These are phyloP conservation scores for Plagodis dolabraria DNA, from an alignment of 2,888 invertebrate genomes.

Conservation along the genomic window DNA sequence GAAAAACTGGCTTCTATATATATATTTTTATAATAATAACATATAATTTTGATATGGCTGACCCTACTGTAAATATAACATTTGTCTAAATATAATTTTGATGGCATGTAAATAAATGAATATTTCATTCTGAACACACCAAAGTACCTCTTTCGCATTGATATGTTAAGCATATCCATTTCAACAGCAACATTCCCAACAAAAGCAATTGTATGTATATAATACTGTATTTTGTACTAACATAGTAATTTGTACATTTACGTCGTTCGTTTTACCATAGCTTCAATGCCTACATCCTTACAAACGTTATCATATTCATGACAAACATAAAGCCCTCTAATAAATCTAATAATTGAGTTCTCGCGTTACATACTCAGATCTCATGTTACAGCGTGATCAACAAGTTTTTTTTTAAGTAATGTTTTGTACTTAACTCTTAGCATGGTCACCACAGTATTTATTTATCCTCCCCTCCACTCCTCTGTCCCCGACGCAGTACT, in stretches of 20 bases:
- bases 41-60: conserved; percentile 20
- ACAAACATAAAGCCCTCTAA: conserved; percentile 23
- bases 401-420: no score
- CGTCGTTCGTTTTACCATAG: conserved; percentile 16
- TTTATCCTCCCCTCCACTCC: no score
- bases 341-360: conserved; percentile 26
- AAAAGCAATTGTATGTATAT: conserved; percentile 12
- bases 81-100: conserved; percentile 12
- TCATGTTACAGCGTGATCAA: no score
- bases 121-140: conserved; percentile 9
- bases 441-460: no score
- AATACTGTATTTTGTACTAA: conserved; percentile 33
- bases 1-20: no score
- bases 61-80: conserved; percentile 14
- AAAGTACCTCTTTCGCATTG: conserved; percentile 9
- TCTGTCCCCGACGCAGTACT: no score
- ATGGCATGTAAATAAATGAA: conserved; percentile 19
- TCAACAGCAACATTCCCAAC: conserved; percentile 15
- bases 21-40: conserved; percentile 2
- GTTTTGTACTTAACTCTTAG: no score
- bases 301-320: conserved; percentile 6
- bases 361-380: background rate
- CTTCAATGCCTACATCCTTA: conserved; percentile 8
- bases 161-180: conserved; percentile 27
- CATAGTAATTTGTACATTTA: conserved; percentile 26